Percentiles rank a stretch among this genome's conserved stretches.
Conservation (phyloP, 1,140 invertebrate species). For the Drosophila sp. region DNA sequence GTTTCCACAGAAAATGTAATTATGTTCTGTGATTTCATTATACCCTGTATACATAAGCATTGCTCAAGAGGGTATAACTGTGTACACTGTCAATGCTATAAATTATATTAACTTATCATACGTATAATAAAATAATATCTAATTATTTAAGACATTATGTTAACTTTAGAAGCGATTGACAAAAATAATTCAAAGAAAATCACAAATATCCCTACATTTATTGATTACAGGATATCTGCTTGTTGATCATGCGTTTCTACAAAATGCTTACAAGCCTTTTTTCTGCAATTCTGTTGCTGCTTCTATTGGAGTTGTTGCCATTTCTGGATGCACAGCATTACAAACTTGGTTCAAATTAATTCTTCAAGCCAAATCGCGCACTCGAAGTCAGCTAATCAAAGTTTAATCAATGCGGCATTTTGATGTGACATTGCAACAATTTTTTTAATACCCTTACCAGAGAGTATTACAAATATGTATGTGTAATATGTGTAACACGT, state of each 20-base stretch:
- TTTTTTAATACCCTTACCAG: slow-evolving; percentile 10
- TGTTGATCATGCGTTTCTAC: background rate
- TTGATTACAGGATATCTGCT: slow-evolving; percentile 1
- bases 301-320: slow-evolving; percentile 44
- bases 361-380: slow-evolving; percentile 71
- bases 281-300: slow-evolving; percentile 3
- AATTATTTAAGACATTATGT: too few relatives aligned
- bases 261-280: slow-evolving; percentile 1
- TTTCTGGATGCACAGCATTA: slow-evolving; percentile 56
- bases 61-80: background rate
- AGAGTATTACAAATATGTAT: background rate
- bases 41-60: slow-evolving; percentile 15
- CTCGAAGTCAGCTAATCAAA: slow-evolving; percentile 68
- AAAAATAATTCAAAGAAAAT: background rate
- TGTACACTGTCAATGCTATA: too few relatives aligned
- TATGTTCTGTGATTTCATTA: slow-evolving; percentile 64
- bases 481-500: background rate
- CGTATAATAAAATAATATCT: too few relatives aligned
- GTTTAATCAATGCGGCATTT: slow-evolving; percentile 77
- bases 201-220: background rate
- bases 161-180: background rate
- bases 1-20: slow-evolving; percentile 74
- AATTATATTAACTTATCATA: too few relatives aligned
- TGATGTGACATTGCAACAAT: slow-evolving; percentile 63
- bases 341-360: slow-evolving; percentile 72